Percentiles rank a stretch among this genome's conserved stretches.
phyloP scores from a whole-genome alignment of 2,113 vertebrate genomes.

The Andinoacara biseriatus region DNA sequence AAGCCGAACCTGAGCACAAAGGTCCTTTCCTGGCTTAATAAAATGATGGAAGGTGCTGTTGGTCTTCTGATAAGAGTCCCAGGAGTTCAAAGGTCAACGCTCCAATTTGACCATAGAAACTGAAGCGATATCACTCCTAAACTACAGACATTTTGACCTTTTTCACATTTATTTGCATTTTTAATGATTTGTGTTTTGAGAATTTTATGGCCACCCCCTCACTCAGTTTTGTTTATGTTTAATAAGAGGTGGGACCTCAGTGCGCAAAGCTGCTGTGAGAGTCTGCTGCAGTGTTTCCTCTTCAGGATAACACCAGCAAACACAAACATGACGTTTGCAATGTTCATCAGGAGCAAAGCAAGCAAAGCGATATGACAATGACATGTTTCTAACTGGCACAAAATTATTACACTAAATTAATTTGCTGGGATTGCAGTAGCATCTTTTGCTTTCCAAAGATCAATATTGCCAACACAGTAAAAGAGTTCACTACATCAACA shows the following conservation, averaged over 20 bases:
- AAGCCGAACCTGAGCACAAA: too few species aligned
- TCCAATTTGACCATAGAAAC: too few species aligned
- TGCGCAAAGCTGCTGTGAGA: slow-evolving; percentile 33
- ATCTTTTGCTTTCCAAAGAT: slow-evolving; percentile 41
- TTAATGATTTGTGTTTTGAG: background rate
- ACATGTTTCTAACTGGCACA: background rate
- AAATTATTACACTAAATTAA: background rate
- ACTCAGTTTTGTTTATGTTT: too few species aligned
- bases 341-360: background rate
- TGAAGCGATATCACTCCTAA: too few species aligned
- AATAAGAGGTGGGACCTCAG: slow-evolving; percentile 45
- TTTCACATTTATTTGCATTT: background rate
- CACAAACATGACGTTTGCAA: background rate
- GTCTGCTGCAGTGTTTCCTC: background rate
- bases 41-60: too few species aligned
- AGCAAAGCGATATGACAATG: background rate
- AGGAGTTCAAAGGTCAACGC: too few species aligned
- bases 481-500: slow-evolving; percentile 19
- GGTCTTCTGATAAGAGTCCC: too few species aligned
- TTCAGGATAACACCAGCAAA: background rate
- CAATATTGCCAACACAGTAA: slow-evolving; percentile 21
- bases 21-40: too few species aligned
- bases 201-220: too few species aligned
- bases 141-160: too few species aligned
- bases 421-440: slow-evolving; percentile 7